Percentiles rank a stretch among this genome's conserved stretches.
Evolutionary conservation across 1,140 invertebrate species (phyloP).

Genomic region (Pseudomyrmex dendroicus): DNA sequence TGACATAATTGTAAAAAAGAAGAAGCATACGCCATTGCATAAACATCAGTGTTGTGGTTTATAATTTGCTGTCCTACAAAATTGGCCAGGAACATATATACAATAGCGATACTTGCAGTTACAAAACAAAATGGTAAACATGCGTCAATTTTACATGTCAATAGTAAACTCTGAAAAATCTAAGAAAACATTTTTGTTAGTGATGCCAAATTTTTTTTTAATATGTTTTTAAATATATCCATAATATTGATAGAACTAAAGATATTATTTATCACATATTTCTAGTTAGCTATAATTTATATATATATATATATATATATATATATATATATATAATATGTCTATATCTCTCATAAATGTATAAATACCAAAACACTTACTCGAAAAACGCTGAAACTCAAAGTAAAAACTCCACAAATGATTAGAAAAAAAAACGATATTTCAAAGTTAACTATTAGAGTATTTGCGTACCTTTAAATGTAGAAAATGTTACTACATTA

Average conservation of each 20-base stretch:
- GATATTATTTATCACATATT: neutral
- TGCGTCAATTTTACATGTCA: neutral
- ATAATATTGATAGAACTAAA: no score
- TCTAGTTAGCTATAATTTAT: no score
- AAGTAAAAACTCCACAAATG: neutral
- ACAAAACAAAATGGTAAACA: neutral
- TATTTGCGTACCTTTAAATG: neutral
- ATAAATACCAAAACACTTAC: conserved; percentile 1
- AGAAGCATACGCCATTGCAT: neutral
- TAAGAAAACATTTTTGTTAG: neutral
- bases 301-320: no score
- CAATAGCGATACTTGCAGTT: neutral
- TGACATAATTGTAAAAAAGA: no score
- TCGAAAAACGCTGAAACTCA: conserved; percentile 7
- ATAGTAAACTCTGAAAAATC: neutral
- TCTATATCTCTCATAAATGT: neutral
- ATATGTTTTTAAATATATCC: no score
- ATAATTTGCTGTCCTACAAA: neutral
- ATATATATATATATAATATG: no score
- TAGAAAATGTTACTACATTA: no score
- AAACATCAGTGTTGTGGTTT: neutral
- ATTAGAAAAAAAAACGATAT: neutral
- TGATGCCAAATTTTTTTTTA: no score
- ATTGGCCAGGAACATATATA: neutral
- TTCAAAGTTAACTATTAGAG: neutral